Base-by-base conservation (phyloP, 2,888 invertebrate species). In the Cheilosia impressa region DNA sequence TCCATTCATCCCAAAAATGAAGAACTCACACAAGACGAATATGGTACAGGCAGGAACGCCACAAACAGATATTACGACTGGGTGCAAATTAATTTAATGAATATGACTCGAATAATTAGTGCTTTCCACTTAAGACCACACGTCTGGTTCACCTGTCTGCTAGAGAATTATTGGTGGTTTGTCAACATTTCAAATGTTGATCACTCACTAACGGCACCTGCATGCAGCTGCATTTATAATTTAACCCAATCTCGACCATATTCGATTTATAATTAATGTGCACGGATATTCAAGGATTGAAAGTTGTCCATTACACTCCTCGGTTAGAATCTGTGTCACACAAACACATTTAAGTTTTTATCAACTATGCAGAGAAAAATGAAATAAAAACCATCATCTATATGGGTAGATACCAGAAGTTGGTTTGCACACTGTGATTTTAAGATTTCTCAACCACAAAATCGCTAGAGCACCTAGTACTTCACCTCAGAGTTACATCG, bases 211-310 rank as follows among this genome's bases (percentile, higher is more conserved):
- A 15, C 27, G 43, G 7, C 24, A 55, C 17, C 7, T 24, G 17
- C 24, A 41, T 45, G n/a, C 47, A 15, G 31, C 38, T 41, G 58
- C 34, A 72, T 72, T 41, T 34, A 38, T 69, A 58, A 58, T 62
- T 60, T 22, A 27, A 71, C 22, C 24, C 27, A 24, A 19, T 78
- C 5, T 57, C 43, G 1, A 41, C 22, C 55, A 71, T 50, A 58
- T 38, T 50, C 7, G 31, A 52, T 66, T 72, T 22, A 72, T 79
- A 79, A 45, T 65, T 79, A 24, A 65, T 79, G 31, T 65, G 43
- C 38, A 57, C 41, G 58, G 19, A 58, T 6, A 38, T 27, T 19
- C 34, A 38, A 60, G 31, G 79, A 65, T 60, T 60, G 4, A 27
- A 50, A 38, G 43, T 17, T 13, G 68, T 80, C 41, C 24, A 80